These are phyloP conservation scores for Orius insidiosus DNA, from an alignment of 1,140 invertebrate species.

Conservation along the genomic window DNA sequence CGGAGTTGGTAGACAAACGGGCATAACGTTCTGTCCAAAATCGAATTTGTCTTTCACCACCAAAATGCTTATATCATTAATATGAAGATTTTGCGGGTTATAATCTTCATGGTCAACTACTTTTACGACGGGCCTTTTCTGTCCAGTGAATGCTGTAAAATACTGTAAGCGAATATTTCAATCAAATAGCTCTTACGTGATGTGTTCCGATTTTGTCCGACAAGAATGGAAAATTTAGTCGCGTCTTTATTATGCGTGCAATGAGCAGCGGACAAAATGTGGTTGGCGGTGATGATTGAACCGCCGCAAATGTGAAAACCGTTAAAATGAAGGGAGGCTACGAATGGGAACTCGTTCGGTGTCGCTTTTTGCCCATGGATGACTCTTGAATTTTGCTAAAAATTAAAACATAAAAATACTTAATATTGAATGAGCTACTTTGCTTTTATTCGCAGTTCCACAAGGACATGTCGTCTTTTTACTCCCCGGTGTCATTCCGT, in stretches of 20 bases:
- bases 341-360: constrained; percentile 17
- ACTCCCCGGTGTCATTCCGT: no score
- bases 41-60: no score
- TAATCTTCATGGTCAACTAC: background rate
- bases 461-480: no score
- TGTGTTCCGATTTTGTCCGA: background rate
- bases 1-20: no score
- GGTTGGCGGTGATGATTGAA: constrained; percentile 34
- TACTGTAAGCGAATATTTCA: no score
- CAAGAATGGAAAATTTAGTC: background rate
- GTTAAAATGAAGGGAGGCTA: constrained; percentile 9
- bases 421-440: no score
- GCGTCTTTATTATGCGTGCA: constrained; percentile 27
- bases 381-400: constrained; percentile 8
- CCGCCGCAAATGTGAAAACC: constrained; percentile 37
- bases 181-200: background rate
- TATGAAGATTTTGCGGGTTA: background rate
- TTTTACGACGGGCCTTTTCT: background rate
- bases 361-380: constrained; percentile 17
- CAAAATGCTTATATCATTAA: background rate
- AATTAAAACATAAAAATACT: no score
- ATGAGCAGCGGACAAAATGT: constrained; percentile 49
- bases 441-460: no score
- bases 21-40: no score
- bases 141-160: background rate